Evolutionary conservation across 2,113 vertebrate species (phyloP).

Genomic region (pig (Sus scrofa)): DNA sequence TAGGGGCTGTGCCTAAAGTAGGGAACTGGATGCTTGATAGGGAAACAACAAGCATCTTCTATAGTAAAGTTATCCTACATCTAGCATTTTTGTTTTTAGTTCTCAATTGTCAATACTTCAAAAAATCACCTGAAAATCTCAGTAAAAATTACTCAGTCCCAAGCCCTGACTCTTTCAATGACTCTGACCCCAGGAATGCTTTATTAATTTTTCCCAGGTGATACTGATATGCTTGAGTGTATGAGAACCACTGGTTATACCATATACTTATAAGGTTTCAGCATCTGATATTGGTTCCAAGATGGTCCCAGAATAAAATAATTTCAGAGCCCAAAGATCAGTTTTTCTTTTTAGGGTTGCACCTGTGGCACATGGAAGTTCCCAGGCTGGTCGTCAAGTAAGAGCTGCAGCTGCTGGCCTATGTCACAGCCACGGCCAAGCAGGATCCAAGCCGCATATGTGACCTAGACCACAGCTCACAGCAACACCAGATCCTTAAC

Average conservation of each 20-base stretch:
- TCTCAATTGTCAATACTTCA: background rate
- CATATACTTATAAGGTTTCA: background rate
- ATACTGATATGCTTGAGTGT: background rate
- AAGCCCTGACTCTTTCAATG: background rate
- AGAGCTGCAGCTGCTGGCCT: too few species aligned
- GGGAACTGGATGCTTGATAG: background rate
- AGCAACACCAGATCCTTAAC: too few species aligned
- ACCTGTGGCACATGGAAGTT: too few species aligned
- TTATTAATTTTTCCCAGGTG: background rate
- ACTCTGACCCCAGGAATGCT: accelerated
- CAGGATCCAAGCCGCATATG: too few species aligned
- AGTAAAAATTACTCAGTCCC: background rate
- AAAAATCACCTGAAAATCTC: background rate
- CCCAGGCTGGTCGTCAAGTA: too few species aligned
- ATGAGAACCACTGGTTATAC: background rate
- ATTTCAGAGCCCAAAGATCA: background rate
- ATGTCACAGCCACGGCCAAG: too few species aligned
- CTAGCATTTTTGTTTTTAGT: background rate
- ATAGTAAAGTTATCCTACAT: background rate
- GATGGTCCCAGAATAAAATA: background rate
- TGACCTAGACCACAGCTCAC: too few species aligned
- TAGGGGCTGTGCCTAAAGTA: background rate
- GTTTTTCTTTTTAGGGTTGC: too few species aligned
- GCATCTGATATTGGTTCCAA: background rate
- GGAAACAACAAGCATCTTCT: background rate